Base-by-base conservation (phyloP, 2,113 vertebrate species). In the Vulpes ferrilata region DNA sequence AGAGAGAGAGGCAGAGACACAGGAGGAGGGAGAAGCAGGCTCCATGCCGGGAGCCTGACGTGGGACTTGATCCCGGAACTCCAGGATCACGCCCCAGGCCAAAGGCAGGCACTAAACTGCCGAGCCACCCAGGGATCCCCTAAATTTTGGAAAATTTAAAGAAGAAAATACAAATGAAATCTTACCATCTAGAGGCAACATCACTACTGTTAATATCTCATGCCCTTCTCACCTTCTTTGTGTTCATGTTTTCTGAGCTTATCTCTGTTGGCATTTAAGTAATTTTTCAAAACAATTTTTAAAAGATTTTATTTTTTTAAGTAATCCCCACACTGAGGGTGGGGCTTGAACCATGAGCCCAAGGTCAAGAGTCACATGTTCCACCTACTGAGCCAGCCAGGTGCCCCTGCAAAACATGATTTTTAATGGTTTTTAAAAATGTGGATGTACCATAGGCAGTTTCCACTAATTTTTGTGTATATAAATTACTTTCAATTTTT, bases 361-460 rank as follows among this genome's bases (percentile, higher is more conserved):
- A 43, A 76, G 73, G 48, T 76, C 38, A 22, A 73, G 5, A 38
- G 19, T 71, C n/a, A 20, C 19, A 23, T 73, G 35, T 20, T 76
- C 12, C 48, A 8, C 23, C 0, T 3, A 48, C 38, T 48, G 73
- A 74, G 38, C 38, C 73, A 74, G 73, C 5, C 22, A 74, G 38
- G 73, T 3, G 6, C 38, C 38, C 38, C 38, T 74, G 38, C 22
- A 10, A 23, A 76, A 30, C 43, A 76, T 27, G 43, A 51, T 92
- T 84, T 96, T 95, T 90, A 94, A 95, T 93, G 81, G 76, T 84
- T 96, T 83, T 97, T 90, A 92, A 96, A 86, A 96, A 96, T 81
- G 85, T 53, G 16, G 38, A 87, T 13, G 2, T 88, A n/a, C 43
- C 19, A 62, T 93, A 65, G 96, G 95, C 51, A 35, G 23, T 86